These are phyloP conservation scores for Shargacucullia verbasci DNA, from an alignment of 2,888 invertebrate genomes.

Conservation along the genomic window DNA sequence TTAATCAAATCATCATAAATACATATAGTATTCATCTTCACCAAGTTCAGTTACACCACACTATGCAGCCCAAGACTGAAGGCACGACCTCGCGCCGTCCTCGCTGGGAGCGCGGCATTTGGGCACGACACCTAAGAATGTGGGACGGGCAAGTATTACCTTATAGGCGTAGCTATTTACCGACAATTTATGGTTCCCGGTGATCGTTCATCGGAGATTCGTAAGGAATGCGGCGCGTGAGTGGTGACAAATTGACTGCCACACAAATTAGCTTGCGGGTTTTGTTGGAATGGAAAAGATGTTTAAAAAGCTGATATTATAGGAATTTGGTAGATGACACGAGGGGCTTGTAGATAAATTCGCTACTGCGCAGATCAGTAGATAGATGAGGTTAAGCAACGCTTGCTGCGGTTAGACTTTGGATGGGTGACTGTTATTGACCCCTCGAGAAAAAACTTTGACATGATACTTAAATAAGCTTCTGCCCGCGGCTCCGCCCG, in stretches of 20 bases:
- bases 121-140: constrained; percentile 41
- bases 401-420: too few species aligned
- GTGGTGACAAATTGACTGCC: constrained; percentile 13
- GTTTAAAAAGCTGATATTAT: background rate
- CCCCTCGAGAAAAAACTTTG: too few species aligned
- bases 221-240: constrained; percentile 29
- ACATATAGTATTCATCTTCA: too few species aligned
- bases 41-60: too few species aligned
- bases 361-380: too few species aligned
- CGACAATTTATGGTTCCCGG: constrained; percentile 14
- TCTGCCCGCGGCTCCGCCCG: too few species aligned
- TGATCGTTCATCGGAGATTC: constrained; percentile 24
- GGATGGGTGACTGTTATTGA: too few species aligned
- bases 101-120: constrained; percentile 56
- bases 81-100: constrained; percentile 53
- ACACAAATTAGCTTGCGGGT: background rate
- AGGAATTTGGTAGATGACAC: too few species aligned
- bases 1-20: too few species aligned
- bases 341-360: too few species aligned
- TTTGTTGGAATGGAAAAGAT: constrained; percentile 1
- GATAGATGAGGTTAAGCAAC: too few species aligned
- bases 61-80: constrained; percentile 21
- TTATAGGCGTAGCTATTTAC: constrained; percentile 18
- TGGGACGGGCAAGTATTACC: constrained; percentile 38
- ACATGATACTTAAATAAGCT: too few species aligned